Conservation (phyloP, 1,140 invertebrate species). For the Chelonus insularis region DNA sequence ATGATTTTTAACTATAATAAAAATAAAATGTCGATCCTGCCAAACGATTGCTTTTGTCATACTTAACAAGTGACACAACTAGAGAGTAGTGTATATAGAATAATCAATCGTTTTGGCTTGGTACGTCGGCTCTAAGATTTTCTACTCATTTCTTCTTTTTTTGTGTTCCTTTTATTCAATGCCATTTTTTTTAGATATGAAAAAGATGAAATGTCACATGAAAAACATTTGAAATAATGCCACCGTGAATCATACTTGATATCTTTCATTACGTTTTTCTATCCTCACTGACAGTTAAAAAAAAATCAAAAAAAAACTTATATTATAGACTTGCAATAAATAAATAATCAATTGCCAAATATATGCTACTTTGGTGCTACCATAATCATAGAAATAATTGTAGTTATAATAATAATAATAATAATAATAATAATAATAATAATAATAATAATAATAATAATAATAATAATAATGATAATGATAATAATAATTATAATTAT, state of each 20-base stretch:
- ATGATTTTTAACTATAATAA: too few species aligned
- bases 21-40: too few species aligned
- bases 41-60: too few species aligned
- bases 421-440: too few species aligned
- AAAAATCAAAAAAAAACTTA: constrained; percentile 12
- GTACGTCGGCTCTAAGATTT: neutral
- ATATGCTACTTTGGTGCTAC: constrained; percentile 16
- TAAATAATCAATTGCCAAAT: constrained; percentile 15
- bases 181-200: neutral
- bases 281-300: neutral
- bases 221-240: neutral
- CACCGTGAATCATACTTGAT: constrained; percentile 4
- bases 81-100: neutral
- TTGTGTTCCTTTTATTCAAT: neutral
- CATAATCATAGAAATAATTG: neutral
- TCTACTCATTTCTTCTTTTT: neutral
- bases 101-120: neutral
- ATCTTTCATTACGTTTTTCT: too few species aligned
- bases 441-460: too few species aligned
- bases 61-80: too few species aligned
- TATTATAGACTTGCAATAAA: constrained; percentile 15
- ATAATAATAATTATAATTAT: too few species aligned
- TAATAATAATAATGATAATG: too few species aligned
- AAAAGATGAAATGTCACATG: constrained; percentile 8
- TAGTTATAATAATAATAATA: too few species aligned